Conservation (phyloP, 2,113 vertebrate genomes). For the Zingel zingel region DNA sequence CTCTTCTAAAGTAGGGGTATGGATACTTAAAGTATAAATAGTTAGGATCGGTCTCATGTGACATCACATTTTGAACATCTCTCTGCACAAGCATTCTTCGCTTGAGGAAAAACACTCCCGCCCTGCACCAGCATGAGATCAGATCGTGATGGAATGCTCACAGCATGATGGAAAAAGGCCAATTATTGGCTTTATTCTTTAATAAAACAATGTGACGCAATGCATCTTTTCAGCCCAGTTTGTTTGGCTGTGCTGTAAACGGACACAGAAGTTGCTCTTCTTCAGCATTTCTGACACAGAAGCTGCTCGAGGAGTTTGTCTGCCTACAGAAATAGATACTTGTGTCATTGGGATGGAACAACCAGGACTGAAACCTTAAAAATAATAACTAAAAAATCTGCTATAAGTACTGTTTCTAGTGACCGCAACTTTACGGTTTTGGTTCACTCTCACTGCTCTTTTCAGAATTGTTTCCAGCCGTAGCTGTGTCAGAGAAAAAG, state of each 20-base stretch:
- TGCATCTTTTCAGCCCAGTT: background rate
- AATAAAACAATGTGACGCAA: conserved; percentile 13
- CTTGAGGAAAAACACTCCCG: background rate
- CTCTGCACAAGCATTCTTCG: background rate
- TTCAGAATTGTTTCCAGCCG: no score
- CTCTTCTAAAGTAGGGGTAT: background rate
- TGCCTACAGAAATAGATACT: background rate
- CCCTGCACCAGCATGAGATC: background rate
- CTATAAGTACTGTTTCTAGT: background rate
- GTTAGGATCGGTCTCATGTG: background rate
- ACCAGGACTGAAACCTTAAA: background rate
- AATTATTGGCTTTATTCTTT: conserved; percentile 30
- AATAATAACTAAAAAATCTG: background rate
- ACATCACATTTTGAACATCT: background rate
- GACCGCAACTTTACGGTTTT: background rate
- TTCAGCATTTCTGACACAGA: background rate
- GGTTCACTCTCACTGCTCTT: background rate
- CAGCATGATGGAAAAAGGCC: conserved; percentile 36
- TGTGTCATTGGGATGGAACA: background rate
- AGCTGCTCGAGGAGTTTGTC: background rate
- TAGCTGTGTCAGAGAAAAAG: background rate
- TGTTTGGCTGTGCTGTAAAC: background rate
- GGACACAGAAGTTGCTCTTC: background rate
- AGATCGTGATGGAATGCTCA: conserved; percentile 23
- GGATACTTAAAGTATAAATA: background rate